Base-by-base conservation (phyloP, 2,113 vertebrate genomes). In the Monopterus albus region DNA sequence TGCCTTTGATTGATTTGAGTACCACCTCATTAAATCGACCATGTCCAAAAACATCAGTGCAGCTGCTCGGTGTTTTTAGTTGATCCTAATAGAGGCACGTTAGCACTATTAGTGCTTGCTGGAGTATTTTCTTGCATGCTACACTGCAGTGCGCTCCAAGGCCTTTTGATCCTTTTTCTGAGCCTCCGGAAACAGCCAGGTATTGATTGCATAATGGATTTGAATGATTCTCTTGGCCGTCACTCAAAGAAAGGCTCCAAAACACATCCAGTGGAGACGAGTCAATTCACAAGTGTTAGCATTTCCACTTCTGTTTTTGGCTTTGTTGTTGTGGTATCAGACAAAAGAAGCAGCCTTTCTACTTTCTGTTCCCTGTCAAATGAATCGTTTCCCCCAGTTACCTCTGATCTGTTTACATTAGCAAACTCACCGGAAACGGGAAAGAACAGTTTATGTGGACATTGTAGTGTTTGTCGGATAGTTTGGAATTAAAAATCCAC, bases 131-230 rank as follows among this genome's bases (percentile, higher is more conserved):
- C 64, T 76, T 66, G 71, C 61, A n/a, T 18, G 15, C 57, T 70
- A 40, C 80, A 52, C 52, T 39, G 66, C 72, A 39, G 62, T 39
- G 60, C 17, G 26, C 71, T 66, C 53, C 75, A 50, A 83, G 71
- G 65, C 81, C 82, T 68, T 88, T 87, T 88, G 84, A 87, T 82
- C 80, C 58, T 50, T 57, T 47, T 58, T 13, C 29, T 0, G 7
- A 72, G 39, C 51, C 84, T 81, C 72, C 66, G 35, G 64, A 79
- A 79, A 77, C 72, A 59, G 72, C 63, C 51, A 51, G 58, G 68
- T 88, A 91, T 91, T 29, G 89, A 91, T 90, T 71, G 0, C 51
- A 50, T 90, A 91, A 91, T 91, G 85, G 85, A 65, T 59, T 72
- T 72, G 74, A 88, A 82, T 66, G 74, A 87, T 84, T 81, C 76